These are phyloP conservation scores for Drosophila quinaria DNA, from an alignment of 2,888 invertebrate genomes.

Conservation along the genomic window DNA sequence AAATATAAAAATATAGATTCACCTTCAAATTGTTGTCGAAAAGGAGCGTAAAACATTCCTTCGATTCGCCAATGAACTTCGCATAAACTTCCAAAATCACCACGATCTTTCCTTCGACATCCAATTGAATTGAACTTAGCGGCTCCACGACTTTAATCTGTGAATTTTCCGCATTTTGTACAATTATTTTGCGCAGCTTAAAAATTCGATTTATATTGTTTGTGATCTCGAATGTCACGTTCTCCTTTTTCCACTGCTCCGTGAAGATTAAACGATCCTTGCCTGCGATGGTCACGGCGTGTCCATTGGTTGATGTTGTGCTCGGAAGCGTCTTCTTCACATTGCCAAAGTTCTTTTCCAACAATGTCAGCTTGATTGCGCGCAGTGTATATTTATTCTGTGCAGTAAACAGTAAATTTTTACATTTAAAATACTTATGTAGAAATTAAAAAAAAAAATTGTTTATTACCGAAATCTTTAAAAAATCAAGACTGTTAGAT, in stretches of 20 bases:
- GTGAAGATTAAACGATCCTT: constrained; percentile 84
- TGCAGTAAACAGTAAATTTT: not conserved
- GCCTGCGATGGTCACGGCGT: constrained; percentile 87
- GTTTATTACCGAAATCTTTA: no score
- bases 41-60: constrained; percentile 63
- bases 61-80: constrained; percentile 70
- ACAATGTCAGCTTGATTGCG: constrained; percentile 69
- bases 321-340: not conserved
- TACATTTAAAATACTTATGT: not conserved
- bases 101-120: not conserved
- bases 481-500: no score
- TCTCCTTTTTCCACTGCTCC: constrained; percentile 84
- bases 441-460: no score
- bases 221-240: constrained; percentile 54
- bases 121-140: constrained; percentile 14
- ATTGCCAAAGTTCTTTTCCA: constrained; percentile 62
- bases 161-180: constrained; percentile 33
- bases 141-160: constrained; percentile 72
- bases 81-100: constrained; percentile 67
- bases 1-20: no score
- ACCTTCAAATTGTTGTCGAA: constrained; percentile 66
- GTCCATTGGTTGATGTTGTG: not conserved
- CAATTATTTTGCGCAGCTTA: constrained; percentile 39
- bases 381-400: constrained; percentile 85
- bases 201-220: constrained; percentile 67